Evolutionary conservation across 1,140 invertebrate genomes (phyloP).

Genomic region (Leptinotarsa defecta): DNA sequence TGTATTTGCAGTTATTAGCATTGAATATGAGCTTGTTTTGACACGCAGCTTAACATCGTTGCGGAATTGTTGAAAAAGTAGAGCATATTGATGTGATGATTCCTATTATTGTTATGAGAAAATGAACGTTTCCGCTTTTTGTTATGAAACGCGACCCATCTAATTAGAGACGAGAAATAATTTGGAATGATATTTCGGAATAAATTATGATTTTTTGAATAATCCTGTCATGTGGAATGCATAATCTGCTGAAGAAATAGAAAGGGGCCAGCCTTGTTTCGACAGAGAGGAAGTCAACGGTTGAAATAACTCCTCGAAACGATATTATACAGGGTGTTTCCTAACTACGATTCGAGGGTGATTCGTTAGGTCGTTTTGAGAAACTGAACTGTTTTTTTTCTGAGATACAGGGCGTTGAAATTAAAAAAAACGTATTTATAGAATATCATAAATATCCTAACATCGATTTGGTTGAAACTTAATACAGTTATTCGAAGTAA

Average conservation of each 20-base stretch:
- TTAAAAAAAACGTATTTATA: too few species aligned
- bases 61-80: slow-evolving; percentile 17
- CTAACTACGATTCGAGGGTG: too few species aligned
- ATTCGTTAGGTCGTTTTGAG: too few species aligned
- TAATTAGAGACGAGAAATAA: slow-evolving; percentile 5
- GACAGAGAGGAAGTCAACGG: background rate
- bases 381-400: too few species aligned
- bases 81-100: slow-evolving; percentile 9
- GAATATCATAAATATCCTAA: too few species aligned
- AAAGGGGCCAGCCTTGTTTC: slow-evolving; percentile 11
- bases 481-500: too few species aligned
- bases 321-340: slow-evolving; percentile 1
- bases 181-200: slow-evolving; percentile 13
- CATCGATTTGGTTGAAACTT: too few species aligned
- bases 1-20: slow-evolving; percentile 15
- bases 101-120: slow-evolving; percentile 23
- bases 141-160: slow-evolving; percentile 18
- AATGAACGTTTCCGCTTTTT: slow-evolving; percentile 15
- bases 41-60: slow-evolving; percentile 22
- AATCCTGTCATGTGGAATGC: slow-evolving; percentile 13
- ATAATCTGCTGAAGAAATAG: slow-evolving; percentile 13
- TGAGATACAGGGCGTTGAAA: too few species aligned
- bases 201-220: slow-evolving; percentile 12
- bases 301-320: background rate
- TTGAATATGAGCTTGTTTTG: slow-evolving; percentile 23